Conservation (phyloP, 2,888 invertebrate genomes). For the Heteromurus nitidus region DNA sequence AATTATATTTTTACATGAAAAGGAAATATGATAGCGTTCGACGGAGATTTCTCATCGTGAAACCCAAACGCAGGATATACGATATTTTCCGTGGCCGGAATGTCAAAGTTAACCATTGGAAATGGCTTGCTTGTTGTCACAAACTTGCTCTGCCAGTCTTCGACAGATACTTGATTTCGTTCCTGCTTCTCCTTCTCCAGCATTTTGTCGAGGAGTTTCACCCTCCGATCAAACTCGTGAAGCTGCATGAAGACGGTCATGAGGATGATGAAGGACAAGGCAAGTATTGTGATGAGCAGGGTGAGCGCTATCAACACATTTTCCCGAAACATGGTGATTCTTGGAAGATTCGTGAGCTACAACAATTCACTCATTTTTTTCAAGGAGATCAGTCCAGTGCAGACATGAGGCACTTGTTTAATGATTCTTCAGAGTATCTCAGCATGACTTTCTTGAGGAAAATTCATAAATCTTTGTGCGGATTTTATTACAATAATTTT, state of each 20-base stretch:
- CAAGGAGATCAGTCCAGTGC: too few species aligned
- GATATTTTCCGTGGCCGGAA: not conserved
- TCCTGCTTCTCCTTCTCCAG: not conserved
- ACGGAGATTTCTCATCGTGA: not conserved
- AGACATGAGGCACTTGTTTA: too few species aligned
- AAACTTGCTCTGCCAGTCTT: too few species aligned
- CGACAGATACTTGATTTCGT: too few species aligned
- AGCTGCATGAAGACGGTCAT: conserved; percentile 39
- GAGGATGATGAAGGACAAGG: conserved; percentile 41
- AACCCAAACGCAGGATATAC: not conserved
- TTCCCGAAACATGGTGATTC: conserved; percentile 59
- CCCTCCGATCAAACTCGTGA: conserved; percentile 2
- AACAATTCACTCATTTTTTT: too few species aligned
- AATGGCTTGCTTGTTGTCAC: too few species aligned
- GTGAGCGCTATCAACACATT: conserved; percentile 57
- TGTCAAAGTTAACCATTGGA: too few species aligned
- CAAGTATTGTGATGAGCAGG: conserved; percentile 36
- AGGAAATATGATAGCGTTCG: not conserved
- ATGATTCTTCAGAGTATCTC: too few species aligned
- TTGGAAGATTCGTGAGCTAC: too few species aligned
- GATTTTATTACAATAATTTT: too few species aligned
- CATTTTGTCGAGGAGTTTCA: not conserved
- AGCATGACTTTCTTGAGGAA: too few species aligned
- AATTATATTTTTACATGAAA: not conserved
- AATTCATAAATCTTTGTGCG: too few species aligned